Base-by-base conservation (phyloP, 1,140 invertebrate genomes). In the Neocloeon triangulifer region DNA sequence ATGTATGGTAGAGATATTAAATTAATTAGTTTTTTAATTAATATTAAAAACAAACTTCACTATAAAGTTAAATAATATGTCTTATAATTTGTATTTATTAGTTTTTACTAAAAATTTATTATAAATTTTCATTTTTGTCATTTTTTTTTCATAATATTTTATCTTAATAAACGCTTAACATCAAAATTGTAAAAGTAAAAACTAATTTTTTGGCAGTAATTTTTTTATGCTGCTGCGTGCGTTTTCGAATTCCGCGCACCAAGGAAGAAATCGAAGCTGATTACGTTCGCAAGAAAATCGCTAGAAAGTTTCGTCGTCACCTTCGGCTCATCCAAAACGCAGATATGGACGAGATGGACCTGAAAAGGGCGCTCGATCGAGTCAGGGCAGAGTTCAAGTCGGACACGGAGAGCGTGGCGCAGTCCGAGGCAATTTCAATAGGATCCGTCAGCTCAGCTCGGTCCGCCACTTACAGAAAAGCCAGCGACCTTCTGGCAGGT, bases 201-300 rank as follows among this genome's bases (percentile, higher is more conserved):
- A n/a, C n/a, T n/a, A n/a, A n/a, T 27, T 30, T 53, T 30, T 35
- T 56, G 27, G 50, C 49, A 42, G 50, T 75, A 28, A 69, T 88
- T 33, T 65, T 79, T 38, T 47, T 86, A 28, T 88, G 81, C 44
- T 88, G 82, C 44, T 84, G 82, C 42, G 62, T 82, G 28, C 69
- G 73, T 33, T 81, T 85, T 46, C 65, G 84, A 19, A 74, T 91
- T 40, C 84, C 84, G 2, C 61, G 82, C 15, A 89, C 82, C 0
- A 89, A 88, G 47, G 81, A 88, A 51, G 80, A 89, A 51, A 89
- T 91, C 30, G 81, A 89, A 49, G 81, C 78, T 1, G 79, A 91
- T 53, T 84, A 78, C 50, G 66, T 79, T 38, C 58, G 84, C 4
- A 73, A 78, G 41, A 74, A 74, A 48, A 68, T 91, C 17, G 73